Percentiles rank a stretch among this genome's conserved stretches.
Evolutionary conservation across 2,113 vertebrate genomes (phyloP).

Genomic region (Ciconia boyciana): DNA sequence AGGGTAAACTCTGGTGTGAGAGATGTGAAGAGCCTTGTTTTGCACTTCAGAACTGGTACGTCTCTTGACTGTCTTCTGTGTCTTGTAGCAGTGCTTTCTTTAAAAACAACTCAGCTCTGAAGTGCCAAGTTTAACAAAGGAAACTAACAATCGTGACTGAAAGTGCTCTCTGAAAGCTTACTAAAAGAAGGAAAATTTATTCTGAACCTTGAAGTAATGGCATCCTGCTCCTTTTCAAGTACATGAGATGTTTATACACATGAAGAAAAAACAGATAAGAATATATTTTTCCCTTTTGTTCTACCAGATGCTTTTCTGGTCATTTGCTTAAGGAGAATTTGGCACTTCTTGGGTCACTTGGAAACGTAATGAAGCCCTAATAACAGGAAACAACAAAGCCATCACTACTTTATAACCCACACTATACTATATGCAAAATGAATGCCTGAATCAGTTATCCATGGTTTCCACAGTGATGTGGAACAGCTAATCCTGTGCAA

Average conservation of each 20-base stretch:
- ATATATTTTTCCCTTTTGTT: background rate
- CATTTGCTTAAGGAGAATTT: background rate
- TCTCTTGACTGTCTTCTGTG: background rate
- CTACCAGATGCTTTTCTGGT: background rate
- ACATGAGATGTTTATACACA: background rate
- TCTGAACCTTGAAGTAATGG: background rate
- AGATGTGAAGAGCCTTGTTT: background rate
- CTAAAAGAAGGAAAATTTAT: background rate
- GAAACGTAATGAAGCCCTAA: background rate
- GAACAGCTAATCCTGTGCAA: background rate
- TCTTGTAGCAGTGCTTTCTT: background rate
- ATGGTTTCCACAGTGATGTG: background rate
- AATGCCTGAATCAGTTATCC: background rate
- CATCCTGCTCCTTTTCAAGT: background rate
- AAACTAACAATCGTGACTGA: background rate
- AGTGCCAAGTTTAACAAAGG: background rate
- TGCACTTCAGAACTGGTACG: background rate
- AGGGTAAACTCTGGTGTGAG: background rate
- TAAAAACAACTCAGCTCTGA: background rate
- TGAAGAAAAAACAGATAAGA: background rate
- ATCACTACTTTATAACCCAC: background rate
- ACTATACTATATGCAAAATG: background rate
- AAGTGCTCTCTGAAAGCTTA: background rate
- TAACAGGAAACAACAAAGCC: background rate
- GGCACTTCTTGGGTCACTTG: background rate